These are phyloP conservation scores for Drusus annulatus DNA, from an alignment of 1,140 invertebrate species.

Conservation along the genomic window DNA sequence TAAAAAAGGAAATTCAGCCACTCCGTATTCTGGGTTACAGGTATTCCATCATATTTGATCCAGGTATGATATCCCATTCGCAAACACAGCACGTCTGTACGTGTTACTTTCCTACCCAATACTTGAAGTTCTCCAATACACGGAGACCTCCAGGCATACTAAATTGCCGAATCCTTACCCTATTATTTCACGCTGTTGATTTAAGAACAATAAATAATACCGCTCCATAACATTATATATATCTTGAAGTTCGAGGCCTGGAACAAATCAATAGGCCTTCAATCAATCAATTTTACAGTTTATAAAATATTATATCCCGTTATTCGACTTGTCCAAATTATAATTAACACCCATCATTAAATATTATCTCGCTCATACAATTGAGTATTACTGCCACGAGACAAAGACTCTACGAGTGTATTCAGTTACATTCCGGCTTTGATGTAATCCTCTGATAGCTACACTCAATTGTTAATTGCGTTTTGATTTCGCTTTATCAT, in stretches of 20 bases:
- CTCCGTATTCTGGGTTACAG: background rate
- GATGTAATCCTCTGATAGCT: too few species aligned
- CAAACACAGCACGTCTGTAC: background rate
- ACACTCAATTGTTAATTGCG: background rate
- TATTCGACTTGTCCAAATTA: conserved; percentile 35
- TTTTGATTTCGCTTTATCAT: conserved; percentile 17
- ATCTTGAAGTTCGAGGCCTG: too few species aligned
- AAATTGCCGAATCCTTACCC: conserved; percentile 6
- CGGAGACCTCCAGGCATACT: background rate
- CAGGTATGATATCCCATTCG: background rate
- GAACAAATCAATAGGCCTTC: background rate
- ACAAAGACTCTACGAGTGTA: too few species aligned
- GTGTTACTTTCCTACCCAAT: background rate
- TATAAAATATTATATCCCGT: background rate
- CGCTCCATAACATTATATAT: background rate
- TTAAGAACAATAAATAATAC: background rate
- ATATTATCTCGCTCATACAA: conserved; percentile 5
- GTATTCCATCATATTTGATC: background rate
- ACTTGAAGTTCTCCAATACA: background rate
- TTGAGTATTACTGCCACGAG: conserved; percentile 11
- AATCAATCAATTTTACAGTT: conserved; percentile 22
- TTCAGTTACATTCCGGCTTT: conserved; percentile 17
- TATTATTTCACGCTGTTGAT: conserved; percentile 17
- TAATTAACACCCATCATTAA: conserved; percentile 28
- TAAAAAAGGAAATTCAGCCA: too few species aligned